Evolutionary conservation across 1,140 invertebrate species (phyloP).

Genomic region (Tetramorium parvispinum): DNA sequence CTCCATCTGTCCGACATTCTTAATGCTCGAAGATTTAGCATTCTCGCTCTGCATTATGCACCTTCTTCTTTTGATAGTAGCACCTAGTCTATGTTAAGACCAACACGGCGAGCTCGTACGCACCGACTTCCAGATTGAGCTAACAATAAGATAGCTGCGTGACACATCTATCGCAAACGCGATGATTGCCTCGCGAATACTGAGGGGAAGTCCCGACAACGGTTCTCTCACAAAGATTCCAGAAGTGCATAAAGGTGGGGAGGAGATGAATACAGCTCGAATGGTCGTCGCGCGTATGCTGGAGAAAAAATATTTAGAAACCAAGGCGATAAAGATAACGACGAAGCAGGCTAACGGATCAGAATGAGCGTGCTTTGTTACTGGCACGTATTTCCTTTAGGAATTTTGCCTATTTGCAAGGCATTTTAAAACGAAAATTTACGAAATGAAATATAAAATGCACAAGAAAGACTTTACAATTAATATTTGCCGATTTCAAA

Average conservation of each 20-base stretch:
- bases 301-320: slow-evolving; percentile 28
- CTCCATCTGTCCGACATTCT: neutral
- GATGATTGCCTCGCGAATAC: neutral
- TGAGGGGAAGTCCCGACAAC: neutral
- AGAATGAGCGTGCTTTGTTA: neutral
- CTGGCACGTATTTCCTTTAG: neutral
- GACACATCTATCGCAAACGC: neutral
- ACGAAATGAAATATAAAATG: neutral
- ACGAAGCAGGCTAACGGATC: neutral
- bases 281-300: neutral
- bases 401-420: neutral
- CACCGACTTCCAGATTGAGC: neutral
- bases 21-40: neutral
- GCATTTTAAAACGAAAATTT: neutral
- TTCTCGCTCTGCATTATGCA: neutral
- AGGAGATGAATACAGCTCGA: neutral
- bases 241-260: neutral
- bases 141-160: too few relatives aligned
- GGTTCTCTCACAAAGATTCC: neutral
- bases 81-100: too few relatives aligned
- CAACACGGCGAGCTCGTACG: neutral
- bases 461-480: neutral
- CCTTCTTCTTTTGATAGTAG: too few relatives aligned
- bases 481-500: neutral
- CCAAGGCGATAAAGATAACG: neutral